phyloP scores from a whole-genome alignment of 2,888 invertebrate genomes.

The Napeogenes sylphis region DNA sequence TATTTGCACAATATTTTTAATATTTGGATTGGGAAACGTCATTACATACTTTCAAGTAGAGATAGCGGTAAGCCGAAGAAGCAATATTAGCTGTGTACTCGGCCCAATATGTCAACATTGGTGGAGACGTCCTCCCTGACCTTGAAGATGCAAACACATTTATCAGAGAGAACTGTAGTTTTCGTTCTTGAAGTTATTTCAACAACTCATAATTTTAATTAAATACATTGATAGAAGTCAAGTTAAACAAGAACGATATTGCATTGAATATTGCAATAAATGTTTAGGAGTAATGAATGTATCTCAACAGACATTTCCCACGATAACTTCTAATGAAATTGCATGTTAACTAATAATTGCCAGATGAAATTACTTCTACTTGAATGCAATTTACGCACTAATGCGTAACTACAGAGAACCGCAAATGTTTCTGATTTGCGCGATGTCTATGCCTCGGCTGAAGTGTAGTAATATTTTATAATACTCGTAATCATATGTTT shows the following conservation, averaged over 20 bases:
- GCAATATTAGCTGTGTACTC: conserved; percentile 24
- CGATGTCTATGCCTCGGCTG: conserved; percentile 28
- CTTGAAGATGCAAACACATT: conserved; percentile 41
- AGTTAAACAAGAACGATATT: background rate
- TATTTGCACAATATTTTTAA: conserved; percentile 15
- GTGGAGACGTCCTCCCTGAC: conserved; percentile 36
- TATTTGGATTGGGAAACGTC: conserved; percentile 12
- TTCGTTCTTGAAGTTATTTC: conserved; percentile 16
- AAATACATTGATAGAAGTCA: too few relatives aligned
- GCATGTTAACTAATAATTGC: conserved; percentile 58
- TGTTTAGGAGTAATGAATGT: conserved; percentile 12
- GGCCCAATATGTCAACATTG: conserved; percentile 31
- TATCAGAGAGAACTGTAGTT: conserved; percentile 31
- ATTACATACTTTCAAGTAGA: conserved; percentile 20
- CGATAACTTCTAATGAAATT: conserved; percentile 48
- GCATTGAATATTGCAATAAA: too few relatives aligned
- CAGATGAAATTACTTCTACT: conserved; percentile 63
- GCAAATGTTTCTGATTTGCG: conserved; percentile 57
- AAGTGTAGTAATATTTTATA: conserved; percentile 23
- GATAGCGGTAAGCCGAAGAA: conserved; percentile 20
- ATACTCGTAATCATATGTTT: conserved; percentile 18
- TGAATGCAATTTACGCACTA: conserved; percentile 64
- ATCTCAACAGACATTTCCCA: conserved; percentile 51
- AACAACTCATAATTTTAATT: background rate
- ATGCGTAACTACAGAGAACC: conserved; percentile 56